Evolutionary conservation across 2,888 invertebrate genomes (phyloP).

Genomic region (Agonum fuliginosum): DNA sequence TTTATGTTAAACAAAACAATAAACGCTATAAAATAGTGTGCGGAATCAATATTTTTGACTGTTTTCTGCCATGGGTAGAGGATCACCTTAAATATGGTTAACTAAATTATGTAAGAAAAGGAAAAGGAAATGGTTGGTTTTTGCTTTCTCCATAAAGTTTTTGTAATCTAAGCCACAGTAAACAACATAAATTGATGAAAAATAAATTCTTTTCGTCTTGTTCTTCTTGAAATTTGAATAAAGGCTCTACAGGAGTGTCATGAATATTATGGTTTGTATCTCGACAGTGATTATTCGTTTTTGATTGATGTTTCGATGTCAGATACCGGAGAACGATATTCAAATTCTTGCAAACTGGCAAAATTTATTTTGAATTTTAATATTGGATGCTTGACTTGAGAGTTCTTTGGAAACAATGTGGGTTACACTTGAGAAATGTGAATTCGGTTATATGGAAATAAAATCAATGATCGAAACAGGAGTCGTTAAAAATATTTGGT

Average conservation of each 20-base stretch:
- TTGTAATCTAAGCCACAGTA: not conserved
- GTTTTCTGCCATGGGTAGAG: no score
- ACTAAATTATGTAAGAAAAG: no score
- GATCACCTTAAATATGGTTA: no score
- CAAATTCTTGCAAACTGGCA: slow-evolving; percentile 40
- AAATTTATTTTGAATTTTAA: slow-evolving; percentile 34
- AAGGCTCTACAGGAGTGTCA: not conserved
- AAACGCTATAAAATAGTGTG: no score
- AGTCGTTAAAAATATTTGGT: slow-evolving; percentile 2
- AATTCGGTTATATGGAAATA: not conserved
- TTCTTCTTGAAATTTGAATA: slow-evolving; percentile 24
- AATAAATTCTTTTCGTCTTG: not conserved
- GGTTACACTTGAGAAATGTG: not conserved
- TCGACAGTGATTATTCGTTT: not conserved
- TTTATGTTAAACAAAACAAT: no score
- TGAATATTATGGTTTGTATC: slow-evolving; percentile 5
- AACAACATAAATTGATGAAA: not conserved
- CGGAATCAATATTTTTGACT: no score
- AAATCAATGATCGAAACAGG: no score
- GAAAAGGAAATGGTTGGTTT: no score
- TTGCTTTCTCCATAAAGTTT: no score
- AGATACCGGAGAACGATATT: not conserved
- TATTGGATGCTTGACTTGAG: slow-evolving; percentile 3
- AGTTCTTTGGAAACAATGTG: slow-evolving; percentile 27
- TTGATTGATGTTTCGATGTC: slow-evolving; percentile 22